Evolutionary conservation across 1,140 invertebrate species (phyloP).

Genomic region (Pseudomyrmex concolor): DNA sequence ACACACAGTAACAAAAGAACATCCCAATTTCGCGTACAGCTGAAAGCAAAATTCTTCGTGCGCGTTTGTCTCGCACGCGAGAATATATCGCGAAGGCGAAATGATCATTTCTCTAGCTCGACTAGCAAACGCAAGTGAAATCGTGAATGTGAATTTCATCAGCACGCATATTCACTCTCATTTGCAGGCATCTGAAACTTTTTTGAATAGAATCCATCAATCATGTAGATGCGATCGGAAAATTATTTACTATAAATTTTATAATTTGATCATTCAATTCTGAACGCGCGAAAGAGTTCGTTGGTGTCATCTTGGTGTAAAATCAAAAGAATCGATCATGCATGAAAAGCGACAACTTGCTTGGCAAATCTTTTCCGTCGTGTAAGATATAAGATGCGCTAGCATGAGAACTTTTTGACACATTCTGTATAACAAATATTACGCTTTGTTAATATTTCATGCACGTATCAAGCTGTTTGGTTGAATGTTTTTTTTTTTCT

Average conservation of each 20-base stretch:
- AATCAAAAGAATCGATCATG: too few relatives aligned
- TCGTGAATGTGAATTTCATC: not conserved
- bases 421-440: conserved; percentile 6
- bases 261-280: too few relatives aligned
- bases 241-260: not conserved
- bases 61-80: conserved; percentile 31
- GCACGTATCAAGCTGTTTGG: not conserved
- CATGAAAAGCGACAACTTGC: too few relatives aligned
- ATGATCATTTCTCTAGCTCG: conserved; percentile 23
- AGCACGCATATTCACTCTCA: not conserved
- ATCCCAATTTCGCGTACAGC: conserved; percentile 37
- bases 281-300: too few relatives aligned
- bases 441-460: not conserved
- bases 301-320: too few relatives aligned
- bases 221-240: not conserved
- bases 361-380: too few relatives aligned
- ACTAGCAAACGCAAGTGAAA: not conserved
- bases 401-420: not conserved
- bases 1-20: conserved; percentile 31
- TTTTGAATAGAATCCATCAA: not conserved
- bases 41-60: conserved; percentile 11
- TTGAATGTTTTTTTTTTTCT: not conserved
- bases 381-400: too few relatives aligned
- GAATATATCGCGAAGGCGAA: not conserved
- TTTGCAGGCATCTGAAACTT: not conserved